A percentile compares a stretch with the other conserved stretches of the same genome.
phyloP scores from a whole-genome alignment of 2,888 invertebrate species.

The Heteromurus nitidus region DNA sequence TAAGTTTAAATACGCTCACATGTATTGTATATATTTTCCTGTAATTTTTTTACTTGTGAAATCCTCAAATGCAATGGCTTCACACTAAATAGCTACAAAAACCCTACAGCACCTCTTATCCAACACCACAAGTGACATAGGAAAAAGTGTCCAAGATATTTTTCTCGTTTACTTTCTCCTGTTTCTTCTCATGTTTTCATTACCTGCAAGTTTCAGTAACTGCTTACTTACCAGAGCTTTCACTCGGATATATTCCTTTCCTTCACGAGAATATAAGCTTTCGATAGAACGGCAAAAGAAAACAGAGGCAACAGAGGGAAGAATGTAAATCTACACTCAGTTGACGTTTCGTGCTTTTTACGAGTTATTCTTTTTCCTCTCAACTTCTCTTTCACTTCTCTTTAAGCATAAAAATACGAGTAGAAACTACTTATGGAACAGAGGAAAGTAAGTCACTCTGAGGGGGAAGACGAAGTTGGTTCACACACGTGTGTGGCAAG shows the following conservation, averaged over 20 bases:
- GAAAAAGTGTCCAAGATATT: constrained; percentile 18
- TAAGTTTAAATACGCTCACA: too few species aligned
- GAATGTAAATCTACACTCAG: constrained; percentile 58
- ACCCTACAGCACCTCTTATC: background rate
- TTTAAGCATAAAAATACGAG: background rate
- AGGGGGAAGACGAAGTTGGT: background rate
- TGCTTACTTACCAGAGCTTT: background rate
- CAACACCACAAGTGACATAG: background rate
- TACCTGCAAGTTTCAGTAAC: background rate
- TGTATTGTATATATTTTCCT: background rate
- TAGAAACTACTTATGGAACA: constrained; percentile 17
- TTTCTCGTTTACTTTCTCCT: constrained; percentile 1
- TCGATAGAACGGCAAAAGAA: background rate
- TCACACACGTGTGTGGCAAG: constrained; percentile 12
- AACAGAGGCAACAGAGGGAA: constrained; percentile 30
- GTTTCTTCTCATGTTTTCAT: background rate
- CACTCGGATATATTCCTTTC: too few species aligned
- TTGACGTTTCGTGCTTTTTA: constrained; percentile 46
- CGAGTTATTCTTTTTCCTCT: constrained; percentile 30
- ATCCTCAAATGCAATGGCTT: too few species aligned
- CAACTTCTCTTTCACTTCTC: background rate
- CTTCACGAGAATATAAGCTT: background rate
- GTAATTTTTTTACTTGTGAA: too few species aligned
- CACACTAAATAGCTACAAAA: too few species aligned
- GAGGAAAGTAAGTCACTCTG: constrained; percentile 34